phyloP scores from a whole-genome alignment of 2,888 invertebrate genomes.

The Sussaba pulchella region DNA sequence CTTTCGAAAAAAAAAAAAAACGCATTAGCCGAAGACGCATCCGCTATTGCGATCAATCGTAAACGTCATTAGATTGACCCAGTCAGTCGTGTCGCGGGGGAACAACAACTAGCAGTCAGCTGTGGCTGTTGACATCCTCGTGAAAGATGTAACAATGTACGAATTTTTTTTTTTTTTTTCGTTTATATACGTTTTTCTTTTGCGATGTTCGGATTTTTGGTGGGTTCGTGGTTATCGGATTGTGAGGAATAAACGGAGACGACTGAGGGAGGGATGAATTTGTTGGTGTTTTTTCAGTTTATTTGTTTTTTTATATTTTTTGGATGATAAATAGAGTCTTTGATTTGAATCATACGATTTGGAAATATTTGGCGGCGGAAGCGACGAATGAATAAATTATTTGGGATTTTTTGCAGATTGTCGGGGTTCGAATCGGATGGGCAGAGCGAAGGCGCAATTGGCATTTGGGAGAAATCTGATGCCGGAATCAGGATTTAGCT shows the following conservation, averaged over 20 bases:
- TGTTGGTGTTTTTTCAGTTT: too few species aligned
- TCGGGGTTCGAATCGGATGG: background rate
- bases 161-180: background rate
- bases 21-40: background rate
- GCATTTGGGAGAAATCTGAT: background rate
- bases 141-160: background rate
- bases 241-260: background rate
- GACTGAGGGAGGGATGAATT: background rate
- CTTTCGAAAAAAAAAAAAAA: too few species aligned
- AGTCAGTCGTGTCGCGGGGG: background rate
- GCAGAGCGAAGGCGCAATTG: too few species aligned
- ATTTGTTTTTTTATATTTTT: too few species aligned
- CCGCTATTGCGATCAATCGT: background rate
- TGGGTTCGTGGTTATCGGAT: background rate
- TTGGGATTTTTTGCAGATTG: constrained; percentile 1
- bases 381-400: too few species aligned
- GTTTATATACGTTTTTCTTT: too few species aligned
- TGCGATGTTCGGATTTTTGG: too few species aligned
- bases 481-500: background rate
- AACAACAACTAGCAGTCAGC: constrained; percentile 19
- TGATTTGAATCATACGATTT: background rate
- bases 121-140: constrained; percentile 20
- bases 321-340: too few species aligned
- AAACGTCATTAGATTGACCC: background rate
- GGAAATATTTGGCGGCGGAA: background rate